phyloP scores from a whole-genome alignment of 2,888 invertebrate species.

The Marasmarcha lunaedactyla region DNA sequence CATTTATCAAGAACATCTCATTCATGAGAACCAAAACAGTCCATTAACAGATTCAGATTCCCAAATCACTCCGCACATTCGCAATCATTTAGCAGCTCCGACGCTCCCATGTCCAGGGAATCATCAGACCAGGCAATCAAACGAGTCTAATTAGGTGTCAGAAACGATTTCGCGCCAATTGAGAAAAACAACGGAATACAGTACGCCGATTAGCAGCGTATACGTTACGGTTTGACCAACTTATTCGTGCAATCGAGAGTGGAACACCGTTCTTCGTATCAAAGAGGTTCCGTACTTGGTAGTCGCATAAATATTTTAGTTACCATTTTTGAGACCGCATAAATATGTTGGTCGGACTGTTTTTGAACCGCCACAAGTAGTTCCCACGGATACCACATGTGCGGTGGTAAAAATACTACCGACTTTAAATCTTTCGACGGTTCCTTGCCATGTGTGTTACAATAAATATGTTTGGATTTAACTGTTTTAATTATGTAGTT shows the following conservation, averaged over 20 bases:
- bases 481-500: not conserved
- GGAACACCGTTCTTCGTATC: too few species aligned
- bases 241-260: too few species aligned
- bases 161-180: slow-evolving; percentile 16
- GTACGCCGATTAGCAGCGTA: slow-evolving; percentile 4
- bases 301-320: too few species aligned
- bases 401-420: slow-evolving; percentile 35
- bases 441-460: slow-evolving; percentile 19
- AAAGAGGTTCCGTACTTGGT: too few species aligned
- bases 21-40: too few species aligned
- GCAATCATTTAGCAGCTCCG: not conserved
- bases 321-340: too few species aligned
- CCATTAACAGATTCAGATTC: not conserved
- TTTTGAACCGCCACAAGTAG: slow-evolving; percentile 9
- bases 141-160: slow-evolving; percentile 20
- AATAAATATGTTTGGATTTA: not conserved
- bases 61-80: not conserved
- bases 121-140: not conserved
- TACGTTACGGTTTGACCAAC: too few species aligned
- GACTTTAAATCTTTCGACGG: slow-evolving; percentile 42
- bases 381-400: slow-evolving; percentile 57
- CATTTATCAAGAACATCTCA: too few species aligned
- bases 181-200: slow-evolving; percentile 2
- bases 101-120: not conserved
- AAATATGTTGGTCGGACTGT: too few species aligned